Percentiles rank a stretch among this genome's conserved stretches.
Conservation (phyloP, 2,797 vertebrate genomes). For the Sus cebifrons region DNA sequence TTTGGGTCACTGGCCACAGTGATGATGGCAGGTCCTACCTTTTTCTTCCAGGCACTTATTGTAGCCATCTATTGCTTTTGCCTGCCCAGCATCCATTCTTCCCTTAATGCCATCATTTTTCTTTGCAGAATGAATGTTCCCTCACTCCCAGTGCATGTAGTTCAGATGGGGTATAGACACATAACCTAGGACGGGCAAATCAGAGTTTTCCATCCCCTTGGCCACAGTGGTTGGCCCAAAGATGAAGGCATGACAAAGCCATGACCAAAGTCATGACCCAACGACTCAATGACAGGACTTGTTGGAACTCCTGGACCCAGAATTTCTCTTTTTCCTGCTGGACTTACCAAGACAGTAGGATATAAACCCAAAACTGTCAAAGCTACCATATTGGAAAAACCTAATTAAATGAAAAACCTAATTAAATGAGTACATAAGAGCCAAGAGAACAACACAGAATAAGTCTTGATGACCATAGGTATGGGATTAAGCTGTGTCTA, state of each 20-base stretch:
- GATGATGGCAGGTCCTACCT: background rate
- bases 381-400: background rate
- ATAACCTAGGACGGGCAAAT: background rate
- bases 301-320: background rate
- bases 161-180: background rate
- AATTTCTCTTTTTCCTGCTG: constrained; percentile 54
- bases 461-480: background rate
- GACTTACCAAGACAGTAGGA: constrained; percentile 41
- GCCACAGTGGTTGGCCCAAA: background rate
- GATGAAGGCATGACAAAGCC: background rate
- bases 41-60: background rate
- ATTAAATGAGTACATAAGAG: background rate
- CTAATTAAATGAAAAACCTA: background rate
- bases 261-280: background rate
- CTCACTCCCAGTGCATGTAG: background rate
- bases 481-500: background rate
- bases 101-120: background rate
- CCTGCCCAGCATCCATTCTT: background rate
- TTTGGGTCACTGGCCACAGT: background rate
- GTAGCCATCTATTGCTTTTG: background rate
- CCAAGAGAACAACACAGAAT: constrained; percentile 37
- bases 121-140: constrained; percentile 8
- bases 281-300: constrained; percentile 6
- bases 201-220: background rate
- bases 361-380: constrained; percentile 23